Percentiles rank a stretch among this genome's conserved stretches.
These are phyloP conservation scores for Diprion similis DNA, from an alignment of 1,140 invertebrate genomes.

Conservation along the genomic window DNA sequence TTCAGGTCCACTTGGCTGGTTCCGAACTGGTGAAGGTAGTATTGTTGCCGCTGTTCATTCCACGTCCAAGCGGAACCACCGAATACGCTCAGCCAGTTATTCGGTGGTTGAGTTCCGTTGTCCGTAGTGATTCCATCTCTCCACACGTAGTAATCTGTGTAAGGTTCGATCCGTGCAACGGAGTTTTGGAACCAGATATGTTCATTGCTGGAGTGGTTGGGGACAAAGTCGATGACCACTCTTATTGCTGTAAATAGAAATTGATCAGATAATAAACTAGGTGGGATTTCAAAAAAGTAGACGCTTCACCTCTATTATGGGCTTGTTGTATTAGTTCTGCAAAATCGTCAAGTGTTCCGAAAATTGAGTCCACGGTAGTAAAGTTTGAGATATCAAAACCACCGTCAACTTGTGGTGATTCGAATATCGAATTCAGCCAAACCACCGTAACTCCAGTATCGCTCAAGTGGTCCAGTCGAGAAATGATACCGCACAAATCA, in stretches of 20 bases:
- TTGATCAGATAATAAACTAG: conserved; percentile 49
- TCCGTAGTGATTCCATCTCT: conserved; percentile 47
- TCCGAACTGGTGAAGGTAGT: conserved; percentile 69
- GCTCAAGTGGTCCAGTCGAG: conserved; percentile 54
- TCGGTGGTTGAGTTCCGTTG: conserved; percentile 59
- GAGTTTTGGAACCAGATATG: conserved; percentile 80
- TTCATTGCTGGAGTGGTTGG: conserved; percentile 77
- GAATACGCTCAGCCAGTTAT: conserved; percentile 74
- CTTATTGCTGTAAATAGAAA: conserved; percentile 71
- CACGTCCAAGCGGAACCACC: conserved; percentile 70
- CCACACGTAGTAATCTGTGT: conserved; percentile 76
- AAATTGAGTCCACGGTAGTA: conserved; percentile 58
- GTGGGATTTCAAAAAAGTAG: conserved; percentile 3
- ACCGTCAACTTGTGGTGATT: conserved; percentile 59
- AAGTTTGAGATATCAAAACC: conserved; percentile 66
- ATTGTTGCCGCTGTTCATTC: conserved; percentile 61
- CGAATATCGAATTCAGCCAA: conserved; percentile 65
- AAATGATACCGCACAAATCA: conserved; percentile 61
- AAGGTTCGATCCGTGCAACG: conserved; percentile 59
- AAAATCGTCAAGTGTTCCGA: conserved; percentile 73
- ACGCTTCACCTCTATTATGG: conserved; percentile 50
- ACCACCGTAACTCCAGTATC: conserved; percentile 62
- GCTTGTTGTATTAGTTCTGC: conserved; percentile 67
- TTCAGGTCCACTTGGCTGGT: conserved; percentile 71
- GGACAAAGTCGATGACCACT: conserved; percentile 59